phyloP scores from a whole-genome alignment of 2,888 invertebrate species.

The Drosophila prolongata region DNA sequence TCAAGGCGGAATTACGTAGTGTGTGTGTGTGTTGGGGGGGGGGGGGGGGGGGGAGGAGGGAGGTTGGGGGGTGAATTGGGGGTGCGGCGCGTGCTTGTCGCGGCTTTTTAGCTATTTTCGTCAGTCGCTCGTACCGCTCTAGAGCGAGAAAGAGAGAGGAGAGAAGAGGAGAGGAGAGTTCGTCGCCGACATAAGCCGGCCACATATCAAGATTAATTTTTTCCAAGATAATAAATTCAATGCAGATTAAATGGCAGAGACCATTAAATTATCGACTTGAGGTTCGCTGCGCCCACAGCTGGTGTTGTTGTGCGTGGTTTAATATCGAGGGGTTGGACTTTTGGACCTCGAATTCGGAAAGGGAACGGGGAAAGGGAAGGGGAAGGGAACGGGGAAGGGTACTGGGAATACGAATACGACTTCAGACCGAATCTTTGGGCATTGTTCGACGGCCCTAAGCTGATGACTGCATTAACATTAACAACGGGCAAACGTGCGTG shows the following conservation, averaged over 20 bases:
- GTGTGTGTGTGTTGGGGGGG: no score
- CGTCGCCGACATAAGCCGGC: slow-evolving; percentile 68
- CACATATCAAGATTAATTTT: slow-evolving; percentile 79
- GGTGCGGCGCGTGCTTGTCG: slow-evolving; percentile 60
- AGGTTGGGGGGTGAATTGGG: background rate
- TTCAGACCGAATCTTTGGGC: background rate
- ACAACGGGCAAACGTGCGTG: slow-evolving; percentile 41
- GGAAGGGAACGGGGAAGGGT: no score
- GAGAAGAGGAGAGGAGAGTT: background rate
- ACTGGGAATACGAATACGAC: no score
- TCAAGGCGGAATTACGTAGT: slow-evolving; percentile 23
- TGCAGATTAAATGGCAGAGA: slow-evolving; percentile 79
- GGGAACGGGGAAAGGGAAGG: background rate
- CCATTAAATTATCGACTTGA: slow-evolving; percentile 76
- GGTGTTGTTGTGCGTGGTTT: slow-evolving; percentile 17
- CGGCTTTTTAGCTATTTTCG: slow-evolving; percentile 73
- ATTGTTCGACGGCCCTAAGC: slow-evolving; percentile 20
- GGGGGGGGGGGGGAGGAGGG: background rate
- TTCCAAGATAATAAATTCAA: slow-evolving; percentile 77
- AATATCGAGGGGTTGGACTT: slow-evolving; percentile 3
- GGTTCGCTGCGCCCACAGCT: slow-evolving; percentile 31
- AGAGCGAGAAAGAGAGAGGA: background rate
- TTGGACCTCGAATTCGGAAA: background rate
- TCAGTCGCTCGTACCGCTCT: slow-evolving; percentile 8
- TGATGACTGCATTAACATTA: slow-evolving; percentile 48